phyloP scores from a whole-genome alignment of 2,888 invertebrate species.

The Dicyrtoma fusca region DNA sequence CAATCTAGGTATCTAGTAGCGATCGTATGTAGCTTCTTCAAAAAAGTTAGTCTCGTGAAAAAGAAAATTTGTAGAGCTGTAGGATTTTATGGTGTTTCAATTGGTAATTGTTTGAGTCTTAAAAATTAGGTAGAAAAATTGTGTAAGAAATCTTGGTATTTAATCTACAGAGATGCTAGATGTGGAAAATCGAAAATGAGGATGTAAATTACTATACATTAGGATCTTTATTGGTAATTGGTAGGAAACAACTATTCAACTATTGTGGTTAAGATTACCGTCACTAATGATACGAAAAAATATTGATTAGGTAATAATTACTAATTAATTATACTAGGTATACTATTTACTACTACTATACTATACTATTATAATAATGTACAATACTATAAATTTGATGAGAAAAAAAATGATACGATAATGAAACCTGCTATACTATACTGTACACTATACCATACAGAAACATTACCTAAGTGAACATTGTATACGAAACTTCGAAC shows the following conservation, averaged over 20 bases:
- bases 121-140: background rate
- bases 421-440: constrained; percentile 30
- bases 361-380: constrained; percentile 8
- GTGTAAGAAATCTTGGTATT: background rate
- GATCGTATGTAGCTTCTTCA: too few relatives aligned
- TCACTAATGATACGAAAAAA: constrained; percentile 5
- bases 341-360: constrained; percentile 15
- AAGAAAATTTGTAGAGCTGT: too few relatives aligned
- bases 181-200: too few relatives aligned
- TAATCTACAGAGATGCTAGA: background rate
- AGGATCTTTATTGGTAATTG: background rate
- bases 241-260: background rate
- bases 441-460: constrained; percentile 3
- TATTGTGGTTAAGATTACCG: background rate
- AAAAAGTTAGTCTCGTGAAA: too few relatives aligned
- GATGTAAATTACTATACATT: too few relatives aligned
- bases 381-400: constrained; percentile 5
- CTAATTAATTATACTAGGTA: too few relatives aligned
- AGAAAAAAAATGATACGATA: constrained; percentile 27
- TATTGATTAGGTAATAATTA: too few relatives aligned
- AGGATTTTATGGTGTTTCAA: too few relatives aligned
- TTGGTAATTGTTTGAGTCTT: background rate
- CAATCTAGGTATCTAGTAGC: too few relatives aligned
- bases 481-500: constrained; percentile 25
- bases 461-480: constrained; percentile 31